Evolutionary conservation across 1,140 invertebrate species (phyloP).

Genomic region (Scaptomyza hsui): DNA sequence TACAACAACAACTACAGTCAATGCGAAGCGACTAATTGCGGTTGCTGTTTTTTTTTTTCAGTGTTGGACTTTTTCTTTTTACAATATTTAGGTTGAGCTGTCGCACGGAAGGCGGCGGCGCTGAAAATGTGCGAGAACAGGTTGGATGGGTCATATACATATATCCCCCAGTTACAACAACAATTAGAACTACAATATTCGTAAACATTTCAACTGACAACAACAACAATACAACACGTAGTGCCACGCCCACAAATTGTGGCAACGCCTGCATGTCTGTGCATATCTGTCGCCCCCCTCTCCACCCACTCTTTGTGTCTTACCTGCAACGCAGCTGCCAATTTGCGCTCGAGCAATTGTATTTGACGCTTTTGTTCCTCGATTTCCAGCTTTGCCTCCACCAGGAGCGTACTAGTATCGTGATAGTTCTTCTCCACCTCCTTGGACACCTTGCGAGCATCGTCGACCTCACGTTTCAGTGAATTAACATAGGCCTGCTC

Average conservation of each 20-base stretch:
- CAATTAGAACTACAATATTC: neutral
- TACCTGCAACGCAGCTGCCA: slow-evolving; percentile 87
- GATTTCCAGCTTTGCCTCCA: slow-evolving; percentile 89
- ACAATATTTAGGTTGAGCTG: slow-evolving; percentile 48
- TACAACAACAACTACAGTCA: slow-evolving; percentile 32
- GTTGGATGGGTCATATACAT: slow-evolving; percentile 22
- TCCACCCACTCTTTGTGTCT: slow-evolving; percentile 30
- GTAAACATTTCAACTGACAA: slow-evolving; percentile 55
- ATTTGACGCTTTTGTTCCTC: slow-evolving; percentile 92
- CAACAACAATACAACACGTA: slow-evolving; percentile 57
- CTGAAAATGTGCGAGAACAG: slow-evolving; percentile 68
- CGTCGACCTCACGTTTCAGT: slow-evolving; percentile 90
- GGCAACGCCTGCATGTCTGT: neutral
- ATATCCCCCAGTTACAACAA: slow-evolving; percentile 15
- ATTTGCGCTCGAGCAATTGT: slow-evolving; percentile 89
- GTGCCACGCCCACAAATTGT: neutral
- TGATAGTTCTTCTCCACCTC: slow-evolving; percentile 92
- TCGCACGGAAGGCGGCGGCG: slow-evolving; percentile 37
- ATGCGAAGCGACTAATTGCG: slow-evolving; percentile 57
- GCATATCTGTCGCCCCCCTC: neutral
- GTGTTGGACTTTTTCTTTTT: slow-evolving; percentile 13
- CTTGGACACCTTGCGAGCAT: slow-evolving; percentile 90
- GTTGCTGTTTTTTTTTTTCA: slow-evolving; percentile 57
- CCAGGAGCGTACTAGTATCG: slow-evolving; percentile 89
- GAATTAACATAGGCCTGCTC: slow-evolving; percentile 87